phyloP scores from a whole-genome alignment of 2,888 invertebrate genomes.

The Netelia inedita region DNA sequence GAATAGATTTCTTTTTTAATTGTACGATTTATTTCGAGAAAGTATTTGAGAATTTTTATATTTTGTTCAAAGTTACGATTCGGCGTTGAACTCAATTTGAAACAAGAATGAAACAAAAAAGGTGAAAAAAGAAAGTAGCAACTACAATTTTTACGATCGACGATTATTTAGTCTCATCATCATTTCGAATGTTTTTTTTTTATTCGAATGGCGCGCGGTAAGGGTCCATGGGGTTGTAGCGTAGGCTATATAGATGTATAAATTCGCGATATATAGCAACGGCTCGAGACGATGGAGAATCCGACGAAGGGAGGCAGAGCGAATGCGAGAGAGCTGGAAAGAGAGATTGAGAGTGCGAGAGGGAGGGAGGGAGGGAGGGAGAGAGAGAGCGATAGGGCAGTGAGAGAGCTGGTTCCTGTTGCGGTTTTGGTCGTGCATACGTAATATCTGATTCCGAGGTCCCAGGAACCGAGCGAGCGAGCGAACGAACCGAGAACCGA shows the following conservation, averaged over 20 bases:
- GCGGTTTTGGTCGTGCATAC: conserved; percentile 81
- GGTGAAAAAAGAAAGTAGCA: neutral
- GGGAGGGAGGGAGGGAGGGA: conserved; percentile 56
- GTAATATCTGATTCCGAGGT: conserved; percentile 82
- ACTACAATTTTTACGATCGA: neutral
- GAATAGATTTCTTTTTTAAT: no score
- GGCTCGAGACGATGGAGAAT: conserved; percentile 57
- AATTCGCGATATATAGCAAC: conserved; percentile 31
- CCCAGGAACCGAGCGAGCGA: conserved; percentile 56
- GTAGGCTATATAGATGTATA: conserved; percentile 21
- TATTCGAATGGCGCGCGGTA: conserved; percentile 35
- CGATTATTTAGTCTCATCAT: neutral
- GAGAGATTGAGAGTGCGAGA: conserved; percentile 58
- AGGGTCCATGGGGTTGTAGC: conserved; percentile 42
- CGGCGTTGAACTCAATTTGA: neutral
- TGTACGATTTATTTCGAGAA: no score
- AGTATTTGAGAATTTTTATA: no score
- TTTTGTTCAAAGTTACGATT: neutral
- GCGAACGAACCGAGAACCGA: conserved; percentile 56
- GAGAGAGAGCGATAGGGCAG: conserved; percentile 62
- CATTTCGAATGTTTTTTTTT: neutral
- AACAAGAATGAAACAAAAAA: neutral
- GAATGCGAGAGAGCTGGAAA: conserved; percentile 57
- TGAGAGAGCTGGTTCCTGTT: conserved; percentile 75
- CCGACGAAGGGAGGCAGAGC: conserved; percentile 62